Percentiles rank a stretch among this genome's conserved stretches.
phyloP scores from a whole-genome alignment of 2,113 vertebrate genomes.

The Cervus canadensis region DNA sequence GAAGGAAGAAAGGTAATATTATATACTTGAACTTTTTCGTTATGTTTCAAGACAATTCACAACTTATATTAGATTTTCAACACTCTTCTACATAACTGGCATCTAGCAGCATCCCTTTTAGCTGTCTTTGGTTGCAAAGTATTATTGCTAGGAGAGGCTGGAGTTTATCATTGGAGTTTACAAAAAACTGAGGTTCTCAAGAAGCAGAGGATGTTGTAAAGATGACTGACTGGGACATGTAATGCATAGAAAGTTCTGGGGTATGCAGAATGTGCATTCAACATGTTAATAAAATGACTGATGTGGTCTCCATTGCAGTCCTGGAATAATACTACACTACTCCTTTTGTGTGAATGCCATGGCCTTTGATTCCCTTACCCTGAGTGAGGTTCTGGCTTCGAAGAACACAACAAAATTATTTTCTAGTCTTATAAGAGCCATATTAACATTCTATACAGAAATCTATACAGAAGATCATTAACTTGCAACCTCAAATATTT shows the following conservation, averaged over 20 bases:
- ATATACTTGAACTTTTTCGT: background rate
- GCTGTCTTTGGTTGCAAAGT: background rate
- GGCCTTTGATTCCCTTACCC: background rate
- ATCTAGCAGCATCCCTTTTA: background rate
- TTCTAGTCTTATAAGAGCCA: background rate
- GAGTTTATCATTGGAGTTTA: background rate
- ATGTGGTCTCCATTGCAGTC: background rate
- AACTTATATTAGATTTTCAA: background rate
- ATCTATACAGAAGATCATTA: background rate
- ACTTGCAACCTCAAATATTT: conserved; percentile 7
- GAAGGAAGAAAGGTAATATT: background rate
- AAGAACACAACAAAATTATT: background rate
- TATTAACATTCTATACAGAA: background rate
- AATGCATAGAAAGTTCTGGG: background rate
- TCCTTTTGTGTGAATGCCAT: background rate
- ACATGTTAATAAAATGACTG: background rate
- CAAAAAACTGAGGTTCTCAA: background rate
- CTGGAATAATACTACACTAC: background rate
- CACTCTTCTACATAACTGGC: background rate
- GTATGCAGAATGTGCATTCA: background rate
- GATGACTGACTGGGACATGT: background rate
- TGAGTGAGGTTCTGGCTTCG: background rate
- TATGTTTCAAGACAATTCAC: background rate
- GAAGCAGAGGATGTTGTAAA: background rate
- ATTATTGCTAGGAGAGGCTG: background rate